These are phyloP conservation scores for Alethe diademata DNA, from an alignment of 2,113 vertebrate genomes.

Conservation along the genomic window DNA sequence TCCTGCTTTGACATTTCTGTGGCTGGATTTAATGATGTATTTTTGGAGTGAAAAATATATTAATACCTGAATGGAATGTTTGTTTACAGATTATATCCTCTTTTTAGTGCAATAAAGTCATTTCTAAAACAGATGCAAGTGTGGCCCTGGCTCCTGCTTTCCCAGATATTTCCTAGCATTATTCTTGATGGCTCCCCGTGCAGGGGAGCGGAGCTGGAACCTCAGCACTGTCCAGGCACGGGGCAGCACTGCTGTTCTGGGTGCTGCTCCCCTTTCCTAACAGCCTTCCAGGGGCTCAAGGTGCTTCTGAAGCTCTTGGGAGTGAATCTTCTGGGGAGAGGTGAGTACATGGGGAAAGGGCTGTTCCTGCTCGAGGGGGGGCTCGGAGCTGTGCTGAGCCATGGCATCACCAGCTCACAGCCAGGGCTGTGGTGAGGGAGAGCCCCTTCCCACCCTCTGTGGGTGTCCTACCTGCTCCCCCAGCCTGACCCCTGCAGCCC, in stretches of 20 bases:
- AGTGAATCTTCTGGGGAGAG: background rate
- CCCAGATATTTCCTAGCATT: background rate
- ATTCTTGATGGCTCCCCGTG: background rate
- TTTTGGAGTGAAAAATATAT: slow-evolving; percentile 48
- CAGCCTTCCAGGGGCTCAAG: background rate
- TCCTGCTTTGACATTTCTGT: slow-evolving; percentile 49
- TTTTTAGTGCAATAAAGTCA: slow-evolving; percentile 77
- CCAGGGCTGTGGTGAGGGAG: background rate
- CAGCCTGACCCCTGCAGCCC: background rate
- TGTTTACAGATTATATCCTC: slow-evolving; percentile 62
- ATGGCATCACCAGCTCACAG: background rate
- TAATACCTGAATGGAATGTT: slow-evolving; percentile 51
- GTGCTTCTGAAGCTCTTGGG: background rate
- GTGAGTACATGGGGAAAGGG: background rate
- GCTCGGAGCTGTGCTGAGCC: background rate
- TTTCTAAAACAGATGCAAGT: slow-evolving; percentile 39
- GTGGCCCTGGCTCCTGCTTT: background rate
- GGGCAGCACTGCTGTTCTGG: no score
- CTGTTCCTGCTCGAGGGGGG: accelerated
- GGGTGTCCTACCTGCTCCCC: background rate
- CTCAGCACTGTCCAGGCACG: background rate
- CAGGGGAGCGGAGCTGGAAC: background rate
- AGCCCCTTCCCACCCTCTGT: background rate
- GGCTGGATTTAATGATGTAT: slow-evolving; percentile 46
- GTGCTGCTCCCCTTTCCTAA: background rate